phyloP scores from a whole-genome alignment of 2,113 vertebrate species.

The Psilopsiagon aurifrons region DNA sequence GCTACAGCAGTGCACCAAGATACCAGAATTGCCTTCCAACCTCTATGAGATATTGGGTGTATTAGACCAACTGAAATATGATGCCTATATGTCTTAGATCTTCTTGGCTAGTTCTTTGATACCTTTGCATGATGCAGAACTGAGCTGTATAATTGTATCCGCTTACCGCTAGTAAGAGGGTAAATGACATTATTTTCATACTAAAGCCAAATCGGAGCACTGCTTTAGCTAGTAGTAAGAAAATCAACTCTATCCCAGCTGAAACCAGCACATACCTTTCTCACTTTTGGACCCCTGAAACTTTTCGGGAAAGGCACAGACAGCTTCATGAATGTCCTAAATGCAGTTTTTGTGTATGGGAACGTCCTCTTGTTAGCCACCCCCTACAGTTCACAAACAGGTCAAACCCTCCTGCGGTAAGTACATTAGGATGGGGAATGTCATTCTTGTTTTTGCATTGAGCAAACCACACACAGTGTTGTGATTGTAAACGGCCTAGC shows the following conservation, averaged over 20 bases:
- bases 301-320: background rate
- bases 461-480: rapidly evolving
- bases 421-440: background rate
- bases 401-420: background rate
- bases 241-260: background rate
- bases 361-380: background rate
- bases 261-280: background rate
- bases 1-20: background rate
- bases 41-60: background rate
- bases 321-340: background rate
- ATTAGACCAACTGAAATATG: background rate
- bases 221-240: background rate
- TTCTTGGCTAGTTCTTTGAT: background rate
- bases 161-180: background rate
- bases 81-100: background rate
- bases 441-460: background rate
- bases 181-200: background rate
- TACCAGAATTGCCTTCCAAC: background rate
- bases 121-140: background rate
- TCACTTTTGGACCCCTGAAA: background rate
- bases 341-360: background rate
- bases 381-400: background rate
- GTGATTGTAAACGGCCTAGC: background rate
- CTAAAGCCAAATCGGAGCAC: background rate
- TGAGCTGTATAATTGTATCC: background rate